phyloP scores from a whole-genome alignment of 2,797 vertebrate species.

The Urocyon cinereoargenteus region DNA sequence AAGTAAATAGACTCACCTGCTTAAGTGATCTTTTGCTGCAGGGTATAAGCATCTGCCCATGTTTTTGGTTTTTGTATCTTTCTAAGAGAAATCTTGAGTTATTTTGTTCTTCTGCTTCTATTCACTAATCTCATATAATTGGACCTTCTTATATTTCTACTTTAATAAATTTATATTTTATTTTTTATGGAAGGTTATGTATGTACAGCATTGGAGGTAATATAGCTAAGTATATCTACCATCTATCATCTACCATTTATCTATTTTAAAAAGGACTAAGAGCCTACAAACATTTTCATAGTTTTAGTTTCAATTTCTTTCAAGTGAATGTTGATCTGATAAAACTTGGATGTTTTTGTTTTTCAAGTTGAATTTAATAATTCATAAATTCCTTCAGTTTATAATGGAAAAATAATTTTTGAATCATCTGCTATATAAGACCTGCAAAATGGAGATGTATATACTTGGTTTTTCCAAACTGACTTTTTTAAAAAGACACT shows the following conservation, averaged over 20 bases:
- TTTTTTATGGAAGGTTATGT: slow-evolving; percentile 13
- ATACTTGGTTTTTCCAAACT: background rate
- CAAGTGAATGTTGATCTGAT: background rate
- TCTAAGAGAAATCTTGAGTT: slow-evolving; percentile 21
- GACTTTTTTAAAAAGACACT: background rate
- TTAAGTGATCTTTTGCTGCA: background rate
- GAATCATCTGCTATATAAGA: background rate
- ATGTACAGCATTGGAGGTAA: background rate
- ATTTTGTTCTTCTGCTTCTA: slow-evolving; percentile 46
- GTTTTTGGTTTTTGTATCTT: background rate
- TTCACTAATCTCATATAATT: background rate
- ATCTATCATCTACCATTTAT: background rate
- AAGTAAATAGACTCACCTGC: slow-evolving; percentile 45
- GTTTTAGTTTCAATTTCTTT: slow-evolving; percentile 29
- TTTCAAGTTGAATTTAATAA: background rate
- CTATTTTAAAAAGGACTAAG: slow-evolving; percentile 33
- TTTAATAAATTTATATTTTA: background rate
- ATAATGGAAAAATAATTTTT: background rate
- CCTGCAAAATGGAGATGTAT: background rate
- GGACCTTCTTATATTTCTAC: slow-evolving; percentile 12
- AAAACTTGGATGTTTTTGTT: background rate
- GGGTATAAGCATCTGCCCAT: background rate
- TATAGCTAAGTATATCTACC: background rate
- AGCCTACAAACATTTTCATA: slow-evolving; percentile 2
- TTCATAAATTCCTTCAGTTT: slow-evolving; percentile 34